Percentiles rank a stretch among this genome's conserved stretches.
These are phyloP conservation scores for Lepus timidus DNA, from an alignment of 2,113 vertebrate species.

Conservation along the genomic window DNA sequence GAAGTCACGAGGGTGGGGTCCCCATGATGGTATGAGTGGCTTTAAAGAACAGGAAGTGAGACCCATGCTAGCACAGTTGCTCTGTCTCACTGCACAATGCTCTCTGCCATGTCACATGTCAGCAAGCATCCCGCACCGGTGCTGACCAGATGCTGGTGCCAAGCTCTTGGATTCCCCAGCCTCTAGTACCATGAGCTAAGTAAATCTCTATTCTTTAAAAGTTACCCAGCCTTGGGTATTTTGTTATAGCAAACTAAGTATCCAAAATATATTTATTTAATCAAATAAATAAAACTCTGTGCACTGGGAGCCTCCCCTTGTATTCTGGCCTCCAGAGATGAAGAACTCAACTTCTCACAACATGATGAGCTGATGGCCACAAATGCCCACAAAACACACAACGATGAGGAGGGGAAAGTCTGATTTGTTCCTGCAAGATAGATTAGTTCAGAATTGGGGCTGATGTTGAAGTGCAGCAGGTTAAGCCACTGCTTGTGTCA, in stretches of 20 bases:
- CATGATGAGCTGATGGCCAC: background rate
- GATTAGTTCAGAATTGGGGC: background rate
- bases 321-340: background rate
- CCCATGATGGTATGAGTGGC: background rate
- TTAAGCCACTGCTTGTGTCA: no score
- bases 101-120: background rate
- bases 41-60: background rate
- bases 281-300: background rate
- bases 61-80: no score
- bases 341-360: background rate
- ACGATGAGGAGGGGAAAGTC: background rate
- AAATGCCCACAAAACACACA: background rate
- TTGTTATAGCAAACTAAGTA: background rate
- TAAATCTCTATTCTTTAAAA: background rate
- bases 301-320: background rate
- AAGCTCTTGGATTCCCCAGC: no score
- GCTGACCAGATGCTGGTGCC: background rate
- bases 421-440: background rate
- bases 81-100: background rate
- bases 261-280: background rate
- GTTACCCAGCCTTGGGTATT: background rate
- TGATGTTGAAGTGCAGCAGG: no score
- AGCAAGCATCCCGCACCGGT: background rate
- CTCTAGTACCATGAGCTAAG: background rate
- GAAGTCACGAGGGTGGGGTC: no score